Percentiles rank a stretch among this genome's conserved stretches.
phyloP scores from a whole-genome alignment of 2,797 vertebrate species.

The Paguma larvata region DNA sequence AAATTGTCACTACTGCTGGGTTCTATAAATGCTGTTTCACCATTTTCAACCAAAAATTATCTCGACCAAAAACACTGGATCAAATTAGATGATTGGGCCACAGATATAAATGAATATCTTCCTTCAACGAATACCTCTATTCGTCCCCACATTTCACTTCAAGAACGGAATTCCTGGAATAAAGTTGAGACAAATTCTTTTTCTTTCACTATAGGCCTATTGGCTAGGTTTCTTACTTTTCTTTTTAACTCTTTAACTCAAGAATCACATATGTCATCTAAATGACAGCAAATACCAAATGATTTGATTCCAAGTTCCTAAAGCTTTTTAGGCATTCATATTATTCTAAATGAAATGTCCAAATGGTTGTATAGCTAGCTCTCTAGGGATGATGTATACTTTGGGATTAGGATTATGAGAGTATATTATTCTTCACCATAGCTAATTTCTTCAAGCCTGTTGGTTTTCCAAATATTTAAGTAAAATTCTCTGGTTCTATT shows the following conservation, averaged over 20 bases:
- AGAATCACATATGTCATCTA: neutral
- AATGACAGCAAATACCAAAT: neutral
- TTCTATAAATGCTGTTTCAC: neutral
- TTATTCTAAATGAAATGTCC: constrained; percentile 5
- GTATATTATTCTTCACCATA: neutral
- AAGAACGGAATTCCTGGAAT: constrained; percentile 1
- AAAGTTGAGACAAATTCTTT: constrained; percentile 20
- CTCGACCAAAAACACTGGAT: neutral
- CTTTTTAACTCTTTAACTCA: neutral
- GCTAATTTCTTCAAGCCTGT: neutral
- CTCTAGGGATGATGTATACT: too few relatives aligned
- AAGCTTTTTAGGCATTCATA: neutral
- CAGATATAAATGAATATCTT: neutral
- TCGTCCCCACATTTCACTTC: neutral
- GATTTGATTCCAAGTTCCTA: neutral
- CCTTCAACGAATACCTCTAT: neutral
- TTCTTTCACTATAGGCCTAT: neutral
- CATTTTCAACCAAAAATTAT: neutral
- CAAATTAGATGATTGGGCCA: neutral
- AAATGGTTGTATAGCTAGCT: neutral
- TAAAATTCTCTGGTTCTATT: neutral
- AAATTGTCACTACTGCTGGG: neutral
- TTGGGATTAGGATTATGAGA: neutral
- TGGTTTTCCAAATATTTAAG: neutral
- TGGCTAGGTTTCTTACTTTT: neutral